These are phyloP conservation scores for Oxytorus armatus DNA, from an alignment of 2,888 invertebrate genomes.

Conservation along the genomic window DNA sequence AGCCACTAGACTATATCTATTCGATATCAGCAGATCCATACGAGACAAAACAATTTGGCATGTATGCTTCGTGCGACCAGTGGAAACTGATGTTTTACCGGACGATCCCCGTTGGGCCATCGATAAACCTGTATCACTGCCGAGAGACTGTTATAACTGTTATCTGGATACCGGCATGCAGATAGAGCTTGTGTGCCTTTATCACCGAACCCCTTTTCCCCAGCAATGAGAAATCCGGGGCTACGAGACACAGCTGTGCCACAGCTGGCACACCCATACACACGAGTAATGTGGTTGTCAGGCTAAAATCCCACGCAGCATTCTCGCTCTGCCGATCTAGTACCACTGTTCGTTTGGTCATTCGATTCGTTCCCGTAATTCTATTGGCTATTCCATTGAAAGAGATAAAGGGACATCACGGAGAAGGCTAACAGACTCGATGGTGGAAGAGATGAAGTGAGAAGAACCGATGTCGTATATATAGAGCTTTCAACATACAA, in stretches of 20 bases:
- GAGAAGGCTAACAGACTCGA: constrained; percentile 1
- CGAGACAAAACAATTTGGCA: constrained; percentile 41
- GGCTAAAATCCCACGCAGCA: constrained; percentile 36
- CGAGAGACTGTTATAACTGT: constrained; percentile 14
- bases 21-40: constrained; percentile 36
- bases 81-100: constrained; percentile 26
- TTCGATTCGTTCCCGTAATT: constrained; percentile 52
- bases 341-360: constrained; percentile 28
- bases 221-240: constrained; percentile 21
- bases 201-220: constrained; percentile 32
- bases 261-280: constrained; percentile 37
- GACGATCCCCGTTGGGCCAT: constrained; percentile 39
- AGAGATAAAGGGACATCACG: constrained; percentile 4
- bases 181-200: constrained; percentile 3
- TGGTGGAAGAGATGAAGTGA: constrained; percentile 1
- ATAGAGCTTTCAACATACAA: neutral
- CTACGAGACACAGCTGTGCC: constrained; percentile 1
- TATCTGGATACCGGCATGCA: neutral
- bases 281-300: constrained; percentile 5
- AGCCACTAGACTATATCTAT: no score
- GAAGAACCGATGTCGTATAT: neutral
- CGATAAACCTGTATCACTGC: constrained; percentile 47
- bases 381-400: constrained; percentile 47
- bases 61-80: constrained; percentile 29
- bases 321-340: constrained; percentile 28